These are phyloP conservation scores for Phortica magna DNA, from an alignment of 2,888 invertebrate genomes.

Conservation along the genomic window DNA sequence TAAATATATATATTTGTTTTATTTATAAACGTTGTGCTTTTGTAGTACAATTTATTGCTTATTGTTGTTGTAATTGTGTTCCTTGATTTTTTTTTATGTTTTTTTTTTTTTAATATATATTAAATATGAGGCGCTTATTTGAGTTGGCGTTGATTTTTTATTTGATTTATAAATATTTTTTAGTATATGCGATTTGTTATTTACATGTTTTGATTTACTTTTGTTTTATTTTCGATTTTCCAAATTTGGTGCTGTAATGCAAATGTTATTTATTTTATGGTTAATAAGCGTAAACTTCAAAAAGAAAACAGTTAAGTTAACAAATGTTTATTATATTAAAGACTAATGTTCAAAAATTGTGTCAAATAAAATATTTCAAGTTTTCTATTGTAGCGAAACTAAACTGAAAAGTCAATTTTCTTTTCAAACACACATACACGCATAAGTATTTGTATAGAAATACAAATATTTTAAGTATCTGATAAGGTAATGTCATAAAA, in stretches of 20 bases:
- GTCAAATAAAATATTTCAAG: no score
- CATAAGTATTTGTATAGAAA: no score
- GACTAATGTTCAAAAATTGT: no score
- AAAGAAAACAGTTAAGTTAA: no score
- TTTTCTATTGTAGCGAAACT: no score
- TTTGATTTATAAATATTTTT: neutral
- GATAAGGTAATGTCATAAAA: no score
- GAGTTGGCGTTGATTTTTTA: neutral
- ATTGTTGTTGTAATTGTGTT: slow-evolving; percentile 20
- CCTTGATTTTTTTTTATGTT: neutral
- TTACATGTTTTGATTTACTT: neutral
- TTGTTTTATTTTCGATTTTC: neutral
- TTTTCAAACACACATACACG: no score
- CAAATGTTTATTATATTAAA: no score
- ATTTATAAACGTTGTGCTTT: slow-evolving; percentile 8
- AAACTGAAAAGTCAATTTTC: no score
- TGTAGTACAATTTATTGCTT: slow-evolving; percentile 16
- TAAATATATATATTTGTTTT: slow-evolving; percentile 41
- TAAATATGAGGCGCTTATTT: slow-evolving; percentile 5
- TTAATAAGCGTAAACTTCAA: neutral
- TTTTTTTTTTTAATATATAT: neutral
- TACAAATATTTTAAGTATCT: no score
- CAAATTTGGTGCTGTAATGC: neutral
- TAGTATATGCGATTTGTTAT: neutral
- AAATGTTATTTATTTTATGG: neutral